A percentile compares a stretch with the other conserved stretches of the same genome.
Evolutionary conservation across 2,113 vertebrate species (phyloP).

Genomic region (Anhinga rufa): DNA sequence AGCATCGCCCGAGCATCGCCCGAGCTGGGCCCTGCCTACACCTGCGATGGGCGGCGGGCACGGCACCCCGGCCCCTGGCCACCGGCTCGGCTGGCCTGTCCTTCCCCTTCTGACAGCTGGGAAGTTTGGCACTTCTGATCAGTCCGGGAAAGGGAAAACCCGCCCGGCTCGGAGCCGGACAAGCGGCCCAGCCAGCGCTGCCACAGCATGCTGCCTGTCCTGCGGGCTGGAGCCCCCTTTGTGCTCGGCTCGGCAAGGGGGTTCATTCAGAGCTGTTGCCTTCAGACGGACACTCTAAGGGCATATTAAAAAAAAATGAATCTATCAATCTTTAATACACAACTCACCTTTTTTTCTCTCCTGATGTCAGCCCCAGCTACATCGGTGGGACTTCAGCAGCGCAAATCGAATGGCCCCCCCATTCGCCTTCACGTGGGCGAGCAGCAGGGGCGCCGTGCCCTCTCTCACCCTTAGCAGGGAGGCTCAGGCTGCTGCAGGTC

Average conservation of each 20-base stretch:
- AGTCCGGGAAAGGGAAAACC: neutral
- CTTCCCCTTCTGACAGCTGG: neutral
- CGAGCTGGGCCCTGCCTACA: too few relatives aligned
- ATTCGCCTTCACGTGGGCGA: fast-evolving
- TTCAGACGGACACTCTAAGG: neutral
- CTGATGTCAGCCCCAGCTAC: neutral
- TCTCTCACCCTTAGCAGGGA: neutral
- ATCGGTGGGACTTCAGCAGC: fast-evolving
- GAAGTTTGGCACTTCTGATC: neutral
- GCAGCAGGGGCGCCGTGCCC: neutral
- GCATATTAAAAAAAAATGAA: neutral
- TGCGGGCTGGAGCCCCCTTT: neutral
- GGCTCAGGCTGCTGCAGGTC: neutral
- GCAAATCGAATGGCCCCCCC: neutral
- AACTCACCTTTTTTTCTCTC: neutral
- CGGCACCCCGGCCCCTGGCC: neutral
- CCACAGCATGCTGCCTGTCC: neutral
- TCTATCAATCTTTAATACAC: neutral
- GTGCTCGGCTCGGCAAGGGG: fast-evolving
- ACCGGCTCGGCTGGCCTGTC: too few relatives aligned
- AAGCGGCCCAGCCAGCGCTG: neutral
- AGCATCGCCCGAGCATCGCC: fast-evolving
- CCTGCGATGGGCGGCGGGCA: neutral
- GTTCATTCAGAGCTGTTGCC: fast-evolving
- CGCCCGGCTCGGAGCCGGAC: neutral